Percentiles rank a stretch among this genome's conserved stretches.
phyloP scores from a whole-genome alignment of 2,888 invertebrate genomes.

The Erebia palarica region DNA sequence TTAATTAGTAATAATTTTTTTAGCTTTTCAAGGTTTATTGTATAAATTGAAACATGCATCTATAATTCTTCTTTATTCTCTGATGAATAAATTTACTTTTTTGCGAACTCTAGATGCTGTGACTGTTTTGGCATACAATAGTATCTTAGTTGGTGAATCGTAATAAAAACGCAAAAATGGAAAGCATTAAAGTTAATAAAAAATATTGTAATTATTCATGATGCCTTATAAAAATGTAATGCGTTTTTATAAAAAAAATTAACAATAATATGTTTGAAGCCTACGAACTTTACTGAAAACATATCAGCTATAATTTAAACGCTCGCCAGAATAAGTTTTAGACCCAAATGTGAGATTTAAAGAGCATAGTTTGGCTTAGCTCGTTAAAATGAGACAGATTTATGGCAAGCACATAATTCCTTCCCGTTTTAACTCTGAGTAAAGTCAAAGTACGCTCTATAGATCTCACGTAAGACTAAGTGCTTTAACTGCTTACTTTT shows the following conservation, averaged over 20 bases:
- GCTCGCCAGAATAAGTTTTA: no score
- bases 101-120: constrained; percentile 33
- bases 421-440: no score
- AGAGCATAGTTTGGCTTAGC: no score
- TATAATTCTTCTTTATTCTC: background rate
- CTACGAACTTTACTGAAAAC: constrained; percentile 18
- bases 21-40: no score
- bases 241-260: background rate
- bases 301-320: background rate
- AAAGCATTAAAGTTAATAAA: constrained; percentile 18
- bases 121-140: constrained; percentile 39
- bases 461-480: no score
- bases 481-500: no score
- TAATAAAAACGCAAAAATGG: constrained; percentile 35
- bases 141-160: constrained; percentile 39
- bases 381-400: no score
- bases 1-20: no score
- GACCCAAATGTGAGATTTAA: no score
- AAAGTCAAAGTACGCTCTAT: no score
- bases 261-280: background rate
- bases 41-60: background rate
- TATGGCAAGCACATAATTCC: no score
- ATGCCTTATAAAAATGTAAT: constrained; percentile 10
- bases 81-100: constrained; percentile 36
- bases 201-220: background rate